These are phyloP conservation scores for Euzophera pinguis DNA, from an alignment of 2,888 invertebrate genomes.

Conservation along the genomic window DNA sequence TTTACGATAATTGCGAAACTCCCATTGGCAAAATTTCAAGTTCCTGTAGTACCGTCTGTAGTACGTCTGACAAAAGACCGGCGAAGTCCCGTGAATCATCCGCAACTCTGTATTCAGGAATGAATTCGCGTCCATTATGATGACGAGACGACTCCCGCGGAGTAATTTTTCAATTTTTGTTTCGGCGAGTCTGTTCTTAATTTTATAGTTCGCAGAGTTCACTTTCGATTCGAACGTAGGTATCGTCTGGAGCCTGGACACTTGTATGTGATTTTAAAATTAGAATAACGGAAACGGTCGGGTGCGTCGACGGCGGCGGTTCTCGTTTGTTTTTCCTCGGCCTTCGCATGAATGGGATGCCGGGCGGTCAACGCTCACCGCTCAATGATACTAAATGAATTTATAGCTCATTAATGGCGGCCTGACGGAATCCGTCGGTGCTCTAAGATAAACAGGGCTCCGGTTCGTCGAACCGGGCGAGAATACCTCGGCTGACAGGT, in stretches of 20 bases:
- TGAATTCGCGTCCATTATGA: slow-evolving; percentile 41
- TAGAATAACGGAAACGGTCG: slow-evolving; percentile 67
- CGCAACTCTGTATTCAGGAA: slow-evolving; percentile 28
- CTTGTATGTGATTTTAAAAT: slow-evolving; percentile 57
- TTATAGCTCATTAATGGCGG: slow-evolving; percentile 58
- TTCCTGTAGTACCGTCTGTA: slow-evolving; percentile 66
- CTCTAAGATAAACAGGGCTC: slow-evolving; percentile 46
- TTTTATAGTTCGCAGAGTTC: slow-evolving; percentile 38
- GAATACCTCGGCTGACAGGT: slow-evolving; percentile 36
- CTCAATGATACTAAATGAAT: slow-evolving; percentile 57
- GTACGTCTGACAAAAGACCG: slow-evolving; percentile 64
- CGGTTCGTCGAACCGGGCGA: slow-evolving; percentile 53
- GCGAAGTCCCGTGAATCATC: slow-evolving; percentile 50
- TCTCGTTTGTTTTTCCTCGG: slow-evolving; percentile 56
- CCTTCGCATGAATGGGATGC: slow-evolving; percentile 72
- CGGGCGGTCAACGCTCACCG: slow-evolving; percentile 46
- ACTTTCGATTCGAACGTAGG: slow-evolving; percentile 33
- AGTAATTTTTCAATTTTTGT: slow-evolving; percentile 39
- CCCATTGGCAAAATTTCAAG: slow-evolving; percentile 77
- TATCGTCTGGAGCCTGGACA: slow-evolving; percentile 38
- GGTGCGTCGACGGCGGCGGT: slow-evolving; percentile 32
- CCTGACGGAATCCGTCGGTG: slow-evolving; percentile 9
- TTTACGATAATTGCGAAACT: slow-evolving; percentile 74
- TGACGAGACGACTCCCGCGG: slow-evolving; percentile 52
- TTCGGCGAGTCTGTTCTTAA: slow-evolving; percentile 32